Evolutionary conservation across 2,797 vertebrate species (phyloP).

Genomic region (Helicolenus hilgendorfi): DNA sequence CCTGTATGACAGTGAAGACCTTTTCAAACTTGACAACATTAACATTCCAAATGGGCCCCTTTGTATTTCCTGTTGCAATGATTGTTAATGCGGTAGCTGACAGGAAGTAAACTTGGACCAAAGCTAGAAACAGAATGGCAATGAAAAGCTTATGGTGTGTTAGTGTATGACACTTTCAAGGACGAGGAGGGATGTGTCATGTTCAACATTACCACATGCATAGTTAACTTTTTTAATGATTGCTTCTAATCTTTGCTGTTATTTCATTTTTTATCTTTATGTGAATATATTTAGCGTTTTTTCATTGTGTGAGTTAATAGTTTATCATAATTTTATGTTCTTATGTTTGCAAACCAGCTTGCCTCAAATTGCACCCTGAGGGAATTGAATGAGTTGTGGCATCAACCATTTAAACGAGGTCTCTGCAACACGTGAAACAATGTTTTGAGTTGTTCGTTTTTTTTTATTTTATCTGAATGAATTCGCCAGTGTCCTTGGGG

Average conservation of each 20-base stretch:
- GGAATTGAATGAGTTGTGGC: background rate
- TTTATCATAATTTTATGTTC: background rate
- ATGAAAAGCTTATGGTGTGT: background rate
- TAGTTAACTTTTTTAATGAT: background rate
- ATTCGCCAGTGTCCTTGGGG: background rate
- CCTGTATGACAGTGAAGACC: too few species aligned
- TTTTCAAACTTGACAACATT: too few species aligned
- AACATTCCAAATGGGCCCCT: too few species aligned
- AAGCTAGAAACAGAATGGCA: too few species aligned
- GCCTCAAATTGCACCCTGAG: background rate
- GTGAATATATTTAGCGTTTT: background rate
- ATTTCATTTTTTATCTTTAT: background rate
- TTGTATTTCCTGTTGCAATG: too few species aligned
- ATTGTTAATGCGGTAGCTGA: too few species aligned
- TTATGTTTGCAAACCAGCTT: conserved; percentile 8
- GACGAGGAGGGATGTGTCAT: background rate
- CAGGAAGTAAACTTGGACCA: too few species aligned
- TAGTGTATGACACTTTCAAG: background rate
- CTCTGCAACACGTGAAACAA: background rate
- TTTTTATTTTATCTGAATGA: background rate
- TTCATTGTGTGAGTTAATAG: background rate
- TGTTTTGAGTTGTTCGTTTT: background rate
- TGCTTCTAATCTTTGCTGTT: background rate
- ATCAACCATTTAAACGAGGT: background rate
- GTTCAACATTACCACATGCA: background rate